phyloP scores from a whole-genome alignment of 2,113 vertebrate species.

The Lagopus muta region DNA sequence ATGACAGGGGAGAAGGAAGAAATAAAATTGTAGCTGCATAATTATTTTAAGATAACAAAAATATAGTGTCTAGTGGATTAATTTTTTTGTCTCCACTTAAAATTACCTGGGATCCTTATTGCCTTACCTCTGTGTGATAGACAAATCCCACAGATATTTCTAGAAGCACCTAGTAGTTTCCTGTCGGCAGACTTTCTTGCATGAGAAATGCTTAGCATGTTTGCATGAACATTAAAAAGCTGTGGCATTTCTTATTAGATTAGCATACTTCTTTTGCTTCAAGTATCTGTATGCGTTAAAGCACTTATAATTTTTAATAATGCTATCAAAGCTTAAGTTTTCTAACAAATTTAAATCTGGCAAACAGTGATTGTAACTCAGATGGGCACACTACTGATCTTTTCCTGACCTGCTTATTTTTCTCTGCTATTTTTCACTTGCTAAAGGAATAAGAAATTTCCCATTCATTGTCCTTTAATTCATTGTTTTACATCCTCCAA shows the following conservation, averaged over 20 bases:
- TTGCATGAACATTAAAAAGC: background rate
- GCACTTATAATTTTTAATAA: background rate
- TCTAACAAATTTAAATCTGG: background rate
- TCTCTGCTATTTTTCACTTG: background rate
- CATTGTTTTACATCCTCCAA: background rate
- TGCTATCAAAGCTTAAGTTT: background rate
- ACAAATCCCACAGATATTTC: background rate
- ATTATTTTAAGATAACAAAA: background rate
- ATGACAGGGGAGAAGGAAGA: no score
- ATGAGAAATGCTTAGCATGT: background rate
- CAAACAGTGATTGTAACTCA: rapidly evolving
- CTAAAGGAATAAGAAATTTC: background rate
- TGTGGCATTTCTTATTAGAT: background rate
- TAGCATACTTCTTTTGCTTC: background rate
- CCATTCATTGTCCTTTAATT: background rate
- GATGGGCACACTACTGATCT: background rate
- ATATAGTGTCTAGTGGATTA: background rate
- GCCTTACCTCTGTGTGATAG: background rate
- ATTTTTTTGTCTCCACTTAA: background rate
- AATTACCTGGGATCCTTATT: background rate
- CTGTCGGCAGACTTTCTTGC: background rate
- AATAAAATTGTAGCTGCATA: background rate
- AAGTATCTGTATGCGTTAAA: background rate
- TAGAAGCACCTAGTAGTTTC: background rate
- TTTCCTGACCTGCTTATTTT: background rate